Conservation (phyloP, 2,113 vertebrate species). For the Ginglymostoma cirratum region DNA sequence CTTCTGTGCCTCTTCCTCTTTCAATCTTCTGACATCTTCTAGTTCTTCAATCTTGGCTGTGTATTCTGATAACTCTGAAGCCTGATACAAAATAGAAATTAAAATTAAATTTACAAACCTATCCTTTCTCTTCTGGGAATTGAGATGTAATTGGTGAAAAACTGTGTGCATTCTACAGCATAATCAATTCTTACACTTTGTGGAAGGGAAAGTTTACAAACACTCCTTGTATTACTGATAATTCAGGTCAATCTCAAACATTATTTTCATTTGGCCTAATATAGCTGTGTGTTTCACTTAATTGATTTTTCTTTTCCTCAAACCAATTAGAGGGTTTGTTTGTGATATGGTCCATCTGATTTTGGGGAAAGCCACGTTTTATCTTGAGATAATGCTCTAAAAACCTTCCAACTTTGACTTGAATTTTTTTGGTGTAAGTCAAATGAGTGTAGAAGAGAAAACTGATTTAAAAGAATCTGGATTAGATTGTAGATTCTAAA, state of each 20-base stretch:
- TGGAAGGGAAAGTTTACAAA: background rate
- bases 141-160: background rate
- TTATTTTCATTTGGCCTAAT: background rate
- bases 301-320: background rate
- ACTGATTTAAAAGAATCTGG: too few relatives aligned
- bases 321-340: background rate
- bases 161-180: background rate
- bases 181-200: background rate
- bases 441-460: too few relatives aligned
- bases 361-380: background rate
- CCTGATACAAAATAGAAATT: slow-evolving; percentile 50
- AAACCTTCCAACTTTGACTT: too few relatives aligned
- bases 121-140: background rate
- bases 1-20: slow-evolving; percentile 76
- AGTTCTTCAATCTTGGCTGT: slow-evolving; percentile 75
- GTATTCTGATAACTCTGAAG: slow-evolving; percentile 80
- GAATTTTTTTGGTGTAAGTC: too few relatives aligned
- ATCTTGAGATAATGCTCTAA: background rate
- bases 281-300: background rate
- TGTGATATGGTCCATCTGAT: background rate
- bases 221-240: background rate
- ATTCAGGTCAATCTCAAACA: background rate
- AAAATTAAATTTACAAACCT: background rate
- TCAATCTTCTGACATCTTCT: slow-evolving; percentile 76
- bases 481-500: too few relatives aligned